Evolutionary conservation across 2,797 vertebrate species (phyloP), one percentile per base, ranked within the genome.

Genomic region (Trematomus bernacchii): DNA sequence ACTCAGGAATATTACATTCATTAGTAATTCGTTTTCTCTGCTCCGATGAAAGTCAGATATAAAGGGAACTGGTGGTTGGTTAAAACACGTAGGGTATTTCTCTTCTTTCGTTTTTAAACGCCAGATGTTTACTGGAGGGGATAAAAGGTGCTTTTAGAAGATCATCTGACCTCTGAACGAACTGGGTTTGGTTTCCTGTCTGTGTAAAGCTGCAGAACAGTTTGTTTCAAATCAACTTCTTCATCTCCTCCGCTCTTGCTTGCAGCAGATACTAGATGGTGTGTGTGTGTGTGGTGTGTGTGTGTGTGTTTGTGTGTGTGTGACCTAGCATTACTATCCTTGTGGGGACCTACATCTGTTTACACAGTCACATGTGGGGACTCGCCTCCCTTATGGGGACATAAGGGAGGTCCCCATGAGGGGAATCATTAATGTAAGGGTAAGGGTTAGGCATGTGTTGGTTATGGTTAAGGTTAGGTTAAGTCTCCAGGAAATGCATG

Each of bases 111-210:
- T 77, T 83, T 68, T 37, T 19, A 80, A 55, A 58, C 2, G 0
- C 60, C 37, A 68, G 27, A 44, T 61, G 66, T 40, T 79, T 3
- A 55, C 0, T 1, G 14, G 52, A 52, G 51, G 55, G 70, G 73
- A 58, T 10, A 27, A 21, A 18, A 66, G 60, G 15, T 71, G 71
- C 16, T 72, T 53, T 10, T 53, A 10, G 6, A 47, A 62, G 74
- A 70, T 61, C 37, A 16, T 69, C 51, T 71, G 55, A 62, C 65
- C 69, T 3, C 23, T 18, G 58, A 58, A 59, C 18, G 50, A 88
- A 74, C 84, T 83, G 83, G 87, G 83, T 2, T 64, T 71, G 87
- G 82, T 21, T 91, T 90, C 84, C 82, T 77, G 74, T 53, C 6
- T 19, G 12, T 27, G 55, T 62, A 30, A n/a, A 23, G 6, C 27